These are phyloP conservation scores for Nerophis lumbriciformis DNA, from an alignment of 2,113 vertebrate species.

Conservation along the genomic window DNA sequence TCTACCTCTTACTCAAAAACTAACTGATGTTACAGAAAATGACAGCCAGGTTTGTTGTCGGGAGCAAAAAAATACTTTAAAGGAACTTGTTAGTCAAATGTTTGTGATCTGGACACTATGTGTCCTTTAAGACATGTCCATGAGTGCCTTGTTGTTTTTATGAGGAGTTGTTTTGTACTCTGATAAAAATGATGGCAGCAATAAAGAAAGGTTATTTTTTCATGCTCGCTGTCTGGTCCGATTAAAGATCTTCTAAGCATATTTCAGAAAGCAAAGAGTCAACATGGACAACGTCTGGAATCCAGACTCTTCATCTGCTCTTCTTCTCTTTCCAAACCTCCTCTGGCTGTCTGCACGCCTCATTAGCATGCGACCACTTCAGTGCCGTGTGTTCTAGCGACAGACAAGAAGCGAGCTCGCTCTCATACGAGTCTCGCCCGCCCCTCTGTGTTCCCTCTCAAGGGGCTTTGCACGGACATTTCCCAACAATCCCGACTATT, in stretches of 20 bases:
- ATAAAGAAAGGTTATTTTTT: too few species aligned
- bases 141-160: too few species aligned
- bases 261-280: not conserved
- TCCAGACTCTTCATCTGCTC: conserved; percentile 46
- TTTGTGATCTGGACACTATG: too few species aligned
- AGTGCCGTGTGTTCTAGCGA: not conserved
- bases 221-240: too few species aligned
- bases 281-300: not conserved
- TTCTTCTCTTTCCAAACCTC: conserved; percentile 41
- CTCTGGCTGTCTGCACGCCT: conserved; percentile 43
- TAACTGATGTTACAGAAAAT: too few species aligned
- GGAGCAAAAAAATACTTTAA: too few species aligned
- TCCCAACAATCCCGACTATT: conserved; percentile 56
- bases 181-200: too few species aligned
- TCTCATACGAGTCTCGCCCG: conserved; percentile 39
- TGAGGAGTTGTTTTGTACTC: too few species aligned
- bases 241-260: not conserved
- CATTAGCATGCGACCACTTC: conserved; percentile 53
- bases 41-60: too few species aligned
- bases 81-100: too few species aligned
- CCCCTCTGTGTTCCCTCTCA: conserved; percentile 37
- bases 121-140: too few species aligned
- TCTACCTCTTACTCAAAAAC: too few species aligned
- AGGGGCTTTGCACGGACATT: conserved; percentile 54
- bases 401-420: conserved; percentile 36